These are phyloP conservation scores for Rhynchomys soricoides DNA, from an alignment of 2,113 vertebrate species.

Conservation along the genomic window DNA sequence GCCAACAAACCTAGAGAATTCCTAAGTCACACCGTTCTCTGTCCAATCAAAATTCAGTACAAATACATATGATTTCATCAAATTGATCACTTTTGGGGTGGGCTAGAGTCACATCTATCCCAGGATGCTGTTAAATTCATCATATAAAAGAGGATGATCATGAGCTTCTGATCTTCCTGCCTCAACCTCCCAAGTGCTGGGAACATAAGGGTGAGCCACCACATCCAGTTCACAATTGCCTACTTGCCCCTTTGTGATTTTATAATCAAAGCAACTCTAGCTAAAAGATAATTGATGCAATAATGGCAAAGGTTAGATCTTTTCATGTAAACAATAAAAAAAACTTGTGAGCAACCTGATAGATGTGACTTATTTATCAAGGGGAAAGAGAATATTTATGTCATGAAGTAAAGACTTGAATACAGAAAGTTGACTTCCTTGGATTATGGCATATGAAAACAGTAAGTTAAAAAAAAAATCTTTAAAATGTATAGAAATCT, in stretches of 20 bases:
- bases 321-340: not conserved
- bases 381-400: not conserved
- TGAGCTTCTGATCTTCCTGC: not conserved
- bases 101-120: not conserved
- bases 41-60: not conserved
- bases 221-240: not conserved
- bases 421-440: not conserved
- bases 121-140: not conserved
- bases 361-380: not conserved
- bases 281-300: not conserved
- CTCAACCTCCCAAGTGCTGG: not conserved
- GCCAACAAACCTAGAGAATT: not conserved
- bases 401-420: not conserved
- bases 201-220: not conserved
- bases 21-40: not conserved
- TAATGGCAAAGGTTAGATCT: not conserved
- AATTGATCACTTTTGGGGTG: not conserved
- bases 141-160: not conserved
- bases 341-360: not conserved
- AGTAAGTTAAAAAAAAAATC: not conserved
- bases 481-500: not conserved
- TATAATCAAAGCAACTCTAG: not conserved
- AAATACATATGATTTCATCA: not conserved
- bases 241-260: not conserved
- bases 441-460: not conserved